A percentile compares a stretch with the other conserved stretches of the same genome.
Evolutionary conservation across 2,113 vertebrate species (phyloP).

Genomic region (Mormoops blainvillei): DNA sequence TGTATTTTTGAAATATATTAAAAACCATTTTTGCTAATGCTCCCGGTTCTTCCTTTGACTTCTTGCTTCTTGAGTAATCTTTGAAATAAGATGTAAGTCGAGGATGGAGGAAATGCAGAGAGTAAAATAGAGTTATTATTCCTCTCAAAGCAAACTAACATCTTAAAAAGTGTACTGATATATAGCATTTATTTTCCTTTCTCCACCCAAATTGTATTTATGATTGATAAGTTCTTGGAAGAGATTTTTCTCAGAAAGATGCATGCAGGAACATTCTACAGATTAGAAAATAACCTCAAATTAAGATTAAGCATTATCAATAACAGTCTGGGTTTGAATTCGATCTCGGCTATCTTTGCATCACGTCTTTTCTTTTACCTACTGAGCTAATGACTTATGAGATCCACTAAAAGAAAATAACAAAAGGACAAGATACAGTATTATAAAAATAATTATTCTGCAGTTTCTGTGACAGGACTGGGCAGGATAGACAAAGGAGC

Average conservation of each 20-base stretch:
- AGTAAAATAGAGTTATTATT: not conserved
- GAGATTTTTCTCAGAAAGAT: not conserved
- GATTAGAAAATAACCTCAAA: not conserved
- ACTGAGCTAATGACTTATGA: not conserved
- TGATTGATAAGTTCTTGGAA: not conserved
- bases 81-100: not conserved
- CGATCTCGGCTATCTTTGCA: not conserved
- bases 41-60: not conserved
- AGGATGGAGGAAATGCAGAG: not conserved
- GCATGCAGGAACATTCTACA: not conserved
- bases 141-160: not conserved
- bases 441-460: not conserved
- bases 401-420: not conserved
- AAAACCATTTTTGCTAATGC: not conserved
- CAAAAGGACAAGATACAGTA: not conserved
- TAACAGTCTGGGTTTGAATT: not conserved
- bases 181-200: constrained; percentile 9
- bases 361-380: constrained; percentile 3
- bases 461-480: not conserved
- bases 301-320: not conserved
- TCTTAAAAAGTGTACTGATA: not conserved
- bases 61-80: not conserved
- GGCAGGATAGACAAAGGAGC: no score
- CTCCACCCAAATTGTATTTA: not conserved
- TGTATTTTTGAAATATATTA: not conserved